Percentiles rank a stretch among this genome's conserved stretches.
These are phyloP conservation scores for Chymomyza fuscimana DNA, from an alignment of 2,888 invertebrate genomes.

Conservation along the genomic window DNA sequence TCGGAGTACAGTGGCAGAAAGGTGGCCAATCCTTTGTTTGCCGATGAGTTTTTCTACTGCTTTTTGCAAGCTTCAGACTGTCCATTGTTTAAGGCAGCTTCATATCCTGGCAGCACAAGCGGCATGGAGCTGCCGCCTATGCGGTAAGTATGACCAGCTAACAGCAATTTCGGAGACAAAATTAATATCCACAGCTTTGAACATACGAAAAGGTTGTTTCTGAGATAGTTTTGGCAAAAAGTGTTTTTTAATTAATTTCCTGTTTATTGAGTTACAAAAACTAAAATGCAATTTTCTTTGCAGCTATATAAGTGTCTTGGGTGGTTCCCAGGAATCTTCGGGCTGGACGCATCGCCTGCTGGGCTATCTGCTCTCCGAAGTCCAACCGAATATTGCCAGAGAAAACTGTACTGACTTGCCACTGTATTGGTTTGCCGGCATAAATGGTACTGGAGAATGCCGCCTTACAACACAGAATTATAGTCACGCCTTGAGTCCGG, in stretches of 20 bases:
- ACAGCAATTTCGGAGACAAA: too few relatives aligned
- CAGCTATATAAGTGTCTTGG: conserved; percentile 79
- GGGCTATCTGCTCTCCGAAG: conserved; percentile 75
- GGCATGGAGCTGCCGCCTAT: conserved; percentile 76
- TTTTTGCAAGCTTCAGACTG: conserved; percentile 88
- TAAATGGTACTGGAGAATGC: conserved; percentile 85
- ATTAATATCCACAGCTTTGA: too few relatives aligned
- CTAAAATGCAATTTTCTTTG: conserved; percentile 7
- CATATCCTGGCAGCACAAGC: conserved; percentile 81
- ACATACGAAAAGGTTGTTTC: too few relatives aligned
- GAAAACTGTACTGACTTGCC: conserved; percentile 80
- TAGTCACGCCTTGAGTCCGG: conserved; percentile 90
- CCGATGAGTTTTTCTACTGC: conserved; percentile 89
- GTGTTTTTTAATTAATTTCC: too few relatives aligned
- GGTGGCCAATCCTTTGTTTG: conserved; percentile 75
- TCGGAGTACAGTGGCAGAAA: conserved; percentile 74
- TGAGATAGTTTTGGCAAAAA: too few relatives aligned
- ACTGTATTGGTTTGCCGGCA: conserved; percentile 84
- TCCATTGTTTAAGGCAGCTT: conserved; percentile 82
- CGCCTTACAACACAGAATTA: conserved; percentile 87
- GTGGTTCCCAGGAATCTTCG: conserved; percentile 76
- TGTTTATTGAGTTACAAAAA: too few relatives aligned
- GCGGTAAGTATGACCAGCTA: conserved; percentile 56
- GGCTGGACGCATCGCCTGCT: conserved; percentile 78
- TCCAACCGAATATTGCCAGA: conserved; percentile 65